Base-by-base conservation (phyloP, 35 echinoderm and acorn worm species). In the Apostichopus japonicus region DNA sequence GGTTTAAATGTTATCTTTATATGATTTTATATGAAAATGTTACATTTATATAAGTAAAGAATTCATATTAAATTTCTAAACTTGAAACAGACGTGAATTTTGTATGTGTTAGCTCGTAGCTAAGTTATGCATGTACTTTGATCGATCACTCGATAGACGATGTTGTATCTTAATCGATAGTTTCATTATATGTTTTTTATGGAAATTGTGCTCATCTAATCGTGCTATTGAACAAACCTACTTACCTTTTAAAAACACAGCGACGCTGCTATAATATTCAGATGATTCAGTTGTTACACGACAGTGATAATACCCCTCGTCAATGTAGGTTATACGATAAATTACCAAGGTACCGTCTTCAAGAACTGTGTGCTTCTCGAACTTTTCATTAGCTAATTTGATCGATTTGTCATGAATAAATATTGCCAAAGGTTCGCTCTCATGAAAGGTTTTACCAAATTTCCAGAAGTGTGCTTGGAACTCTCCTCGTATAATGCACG, bases 391-490 rank as follows among this genome's bases (percentile, higher is more conserved):
- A 2, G 80, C 80, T 17, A 83, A 83, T 56, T 55, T n/a, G 53
- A 57, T 53, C 6, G 51, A 10, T 3, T 7, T 56, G 5, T 53
- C 80, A 83, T 56, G 80, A 16, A 83, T 56, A 22, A 27, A 55
- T 6, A 0, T 56, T 55, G 80, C 80, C 2, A 83, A 6, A 15
- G 51, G 52, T 11, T 54, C 21, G 19, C 80, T 83, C 7, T 55
- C 33, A 0, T 83, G 54, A 56, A 55, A 83, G 0, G 21, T 54
- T 19, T 56, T 19, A 27, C 80, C 80, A 14, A 53, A 16, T 56
- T 56, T 83, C 54, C 80, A 83, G 51, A 83, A 83, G 16, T 83
- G 19, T 55, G 80, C 80, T 56, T 83, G 51, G 6, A 53, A 55
- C 8, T 83, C 55, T n/a, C 80, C 80, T 83, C 51, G 11, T 83